Conservation (phyloP, 2,888 invertebrate genomes). For the Andrena praecox region DNA sequence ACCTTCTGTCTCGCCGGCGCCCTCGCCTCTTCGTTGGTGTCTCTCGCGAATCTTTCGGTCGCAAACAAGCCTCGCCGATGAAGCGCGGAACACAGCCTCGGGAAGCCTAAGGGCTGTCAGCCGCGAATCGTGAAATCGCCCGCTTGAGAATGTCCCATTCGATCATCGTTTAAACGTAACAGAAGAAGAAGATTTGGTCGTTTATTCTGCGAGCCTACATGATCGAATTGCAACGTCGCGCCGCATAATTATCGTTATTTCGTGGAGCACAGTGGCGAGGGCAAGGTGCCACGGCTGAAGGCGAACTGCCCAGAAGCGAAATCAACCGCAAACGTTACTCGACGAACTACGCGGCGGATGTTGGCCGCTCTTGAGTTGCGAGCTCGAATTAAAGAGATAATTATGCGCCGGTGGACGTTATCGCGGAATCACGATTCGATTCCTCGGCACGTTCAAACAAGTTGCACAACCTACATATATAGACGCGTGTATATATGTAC, state of each 20-base stretch:
- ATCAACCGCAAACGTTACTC: no score
- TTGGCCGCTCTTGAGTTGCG: no score
- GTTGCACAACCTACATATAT: constrained; percentile 81
- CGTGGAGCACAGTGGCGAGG: not conserved
- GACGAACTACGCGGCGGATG: no score
- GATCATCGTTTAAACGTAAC: constrained; percentile 9
- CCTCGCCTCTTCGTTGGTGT: not conserved
- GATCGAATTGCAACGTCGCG: constrained; percentile 1
- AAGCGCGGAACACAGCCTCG: constrained; percentile 17
- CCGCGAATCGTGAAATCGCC: constrained; percentile 39
- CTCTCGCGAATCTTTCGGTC: not conserved
- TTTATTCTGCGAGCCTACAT: not conserved
- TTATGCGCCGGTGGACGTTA: not conserved
- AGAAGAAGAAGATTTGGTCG: constrained; percentile 27
- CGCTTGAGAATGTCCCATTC: not conserved
- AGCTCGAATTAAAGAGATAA: not conserved
- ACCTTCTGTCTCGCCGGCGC: not conserved
- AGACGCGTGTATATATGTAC: constrained; percentile 76
- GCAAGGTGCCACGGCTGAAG: no score
- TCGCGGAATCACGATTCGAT: constrained; percentile 16
- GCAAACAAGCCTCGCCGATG: constrained; percentile 11
- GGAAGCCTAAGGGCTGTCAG: not conserved
- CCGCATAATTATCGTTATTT: constrained; percentile 3
- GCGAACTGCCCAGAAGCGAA: no score
- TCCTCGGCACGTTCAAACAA: constrained; percentile 58